phyloP scores from a whole-genome alignment of 2,888 invertebrate species.

The Cyrtodaria siliqua region DNA sequence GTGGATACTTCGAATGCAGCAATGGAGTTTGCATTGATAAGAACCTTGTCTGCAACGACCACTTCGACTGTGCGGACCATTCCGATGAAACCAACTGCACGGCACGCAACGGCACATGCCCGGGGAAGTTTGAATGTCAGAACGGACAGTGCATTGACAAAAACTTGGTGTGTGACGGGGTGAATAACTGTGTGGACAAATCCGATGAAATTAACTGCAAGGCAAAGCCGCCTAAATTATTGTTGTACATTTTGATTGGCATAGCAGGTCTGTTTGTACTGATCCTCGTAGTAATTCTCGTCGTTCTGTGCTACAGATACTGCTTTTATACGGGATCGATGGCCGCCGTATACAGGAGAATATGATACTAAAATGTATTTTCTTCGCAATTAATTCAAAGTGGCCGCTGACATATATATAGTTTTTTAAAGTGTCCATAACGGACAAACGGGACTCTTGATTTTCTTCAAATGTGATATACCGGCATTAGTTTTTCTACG shows the following conservation, averaged over 20 bases:
- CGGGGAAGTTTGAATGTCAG: slow-evolving; percentile 26
- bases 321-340: slow-evolving; percentile 15
- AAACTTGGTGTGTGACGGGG: slow-evolving; percentile 44
- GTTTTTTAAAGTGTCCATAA: too few relatives aligned
- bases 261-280: slow-evolving; percentile 17
- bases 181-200: slow-evolving; percentile 25
- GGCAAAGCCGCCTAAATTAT: not conserved
- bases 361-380: not conserved
- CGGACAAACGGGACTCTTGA: too few relatives aligned
- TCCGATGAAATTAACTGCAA: slow-evolving; percentile 45
- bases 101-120: slow-evolving; percentile 2
- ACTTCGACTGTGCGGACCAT: slow-evolving; percentile 26
- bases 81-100: slow-evolving; percentile 41
- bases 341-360: slow-evolving; percentile 15
- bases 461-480: too few relatives aligned
- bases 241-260: slow-evolving; percentile 30
- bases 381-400: too few relatives aligned
- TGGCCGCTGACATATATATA: too few relatives aligned
- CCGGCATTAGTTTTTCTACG: too few relatives aligned
- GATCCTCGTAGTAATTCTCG: slow-evolving; percentile 25
- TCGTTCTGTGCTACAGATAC: slow-evolving; percentile 38
- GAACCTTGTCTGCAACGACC: slow-evolving; percentile 50
- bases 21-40: slow-evolving; percentile 42
- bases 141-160: slow-evolving; percentile 47
- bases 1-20: slow-evolving; percentile 29